Conservation (phyloP, 2,113 vertebrate genomes). For the Daubentonia madagascariensis region DNA sequence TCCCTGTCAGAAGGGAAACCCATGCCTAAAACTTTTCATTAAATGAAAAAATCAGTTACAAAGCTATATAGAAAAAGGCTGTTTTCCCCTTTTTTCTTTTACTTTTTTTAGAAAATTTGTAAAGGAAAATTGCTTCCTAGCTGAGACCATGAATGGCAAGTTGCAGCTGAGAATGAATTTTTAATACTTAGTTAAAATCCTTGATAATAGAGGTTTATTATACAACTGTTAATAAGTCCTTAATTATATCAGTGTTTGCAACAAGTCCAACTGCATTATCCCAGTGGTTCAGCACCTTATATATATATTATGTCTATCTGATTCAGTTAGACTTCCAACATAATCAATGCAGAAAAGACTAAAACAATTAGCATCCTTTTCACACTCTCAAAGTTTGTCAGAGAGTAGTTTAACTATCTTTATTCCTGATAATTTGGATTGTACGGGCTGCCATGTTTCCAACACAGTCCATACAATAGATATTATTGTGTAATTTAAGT, state of each 20-base stretch:
- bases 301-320: constrained; percentile 55
- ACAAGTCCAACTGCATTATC: constrained; percentile 51
- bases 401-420: constrained; percentile 59
- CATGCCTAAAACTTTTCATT: background rate
- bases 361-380: constrained; percentile 68
- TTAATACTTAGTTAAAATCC: constrained; percentile 67
- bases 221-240: constrained; percentile 61
- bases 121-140: constrained; percentile 66
- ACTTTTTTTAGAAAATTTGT: background rate
- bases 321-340: constrained; percentile 58
- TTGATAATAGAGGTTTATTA: constrained; percentile 66
- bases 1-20: background rate
- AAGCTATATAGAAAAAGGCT: constrained; percentile 37
- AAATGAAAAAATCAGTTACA: constrained; percentile 33
- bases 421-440: constrained; percentile 57
- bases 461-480: constrained; percentile 22
- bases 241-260: constrained; percentile 70
- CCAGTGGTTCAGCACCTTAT: constrained; percentile 54
- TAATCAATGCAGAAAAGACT: constrained; percentile 66
- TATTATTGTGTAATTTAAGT: constrained; percentile 46
- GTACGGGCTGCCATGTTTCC: constrained; percentile 53
- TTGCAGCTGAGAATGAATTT: constrained; percentile 63
- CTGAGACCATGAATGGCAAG: constrained; percentile 52
- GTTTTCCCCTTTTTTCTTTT: background rate
- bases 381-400: constrained; percentile 58